These are phyloP conservation scores for Latrodectus hesperus DNA, from an alignment of 2,888 invertebrate genomes.

Conservation along the genomic window DNA sequence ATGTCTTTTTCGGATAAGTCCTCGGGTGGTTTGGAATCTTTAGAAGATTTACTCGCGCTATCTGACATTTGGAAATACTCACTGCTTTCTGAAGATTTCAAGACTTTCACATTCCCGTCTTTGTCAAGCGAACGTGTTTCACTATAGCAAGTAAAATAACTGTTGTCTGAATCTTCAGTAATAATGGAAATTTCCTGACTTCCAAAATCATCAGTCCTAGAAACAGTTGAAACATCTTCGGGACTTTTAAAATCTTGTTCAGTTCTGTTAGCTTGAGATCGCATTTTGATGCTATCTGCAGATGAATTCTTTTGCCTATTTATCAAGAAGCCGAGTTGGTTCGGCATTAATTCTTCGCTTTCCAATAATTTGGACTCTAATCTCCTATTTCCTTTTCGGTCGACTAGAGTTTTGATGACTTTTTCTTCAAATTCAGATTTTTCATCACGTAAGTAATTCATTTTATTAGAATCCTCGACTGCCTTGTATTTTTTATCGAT, in stretches of 20 bases:
- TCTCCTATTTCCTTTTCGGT: constrained; percentile 48
- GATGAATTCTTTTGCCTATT: too few species aligned
- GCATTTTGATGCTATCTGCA: constrained; percentile 10
- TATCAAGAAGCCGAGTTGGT: constrained; percentile 36
- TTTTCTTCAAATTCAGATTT: background rate
- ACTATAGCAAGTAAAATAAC: background rate
- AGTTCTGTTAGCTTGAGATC: background rate
- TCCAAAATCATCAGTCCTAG: background rate
- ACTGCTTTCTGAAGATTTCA: background rate
- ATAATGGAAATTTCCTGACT: background rate
- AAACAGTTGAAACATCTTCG: background rate
- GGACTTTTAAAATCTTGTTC: background rate
- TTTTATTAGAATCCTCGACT: background rate
- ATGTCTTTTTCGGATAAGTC: constrained; percentile 50
- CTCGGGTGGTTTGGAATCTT: background rate
- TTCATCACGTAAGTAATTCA: background rate
- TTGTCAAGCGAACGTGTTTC: background rate
- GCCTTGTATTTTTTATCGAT: constrained; percentile 9
- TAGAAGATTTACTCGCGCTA: background rate
- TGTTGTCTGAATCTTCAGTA: constrained; percentile 1
- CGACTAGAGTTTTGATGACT: constrained; percentile 1
- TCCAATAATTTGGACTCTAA: constrained; percentile 8
- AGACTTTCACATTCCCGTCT: background rate
- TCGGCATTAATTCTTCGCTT: constrained; percentile 1
- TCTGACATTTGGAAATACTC: background rate